phyloP scores from a whole-genome alignment of 2,797 vertebrate genomes.

The Siniperca undulata region DNA sequence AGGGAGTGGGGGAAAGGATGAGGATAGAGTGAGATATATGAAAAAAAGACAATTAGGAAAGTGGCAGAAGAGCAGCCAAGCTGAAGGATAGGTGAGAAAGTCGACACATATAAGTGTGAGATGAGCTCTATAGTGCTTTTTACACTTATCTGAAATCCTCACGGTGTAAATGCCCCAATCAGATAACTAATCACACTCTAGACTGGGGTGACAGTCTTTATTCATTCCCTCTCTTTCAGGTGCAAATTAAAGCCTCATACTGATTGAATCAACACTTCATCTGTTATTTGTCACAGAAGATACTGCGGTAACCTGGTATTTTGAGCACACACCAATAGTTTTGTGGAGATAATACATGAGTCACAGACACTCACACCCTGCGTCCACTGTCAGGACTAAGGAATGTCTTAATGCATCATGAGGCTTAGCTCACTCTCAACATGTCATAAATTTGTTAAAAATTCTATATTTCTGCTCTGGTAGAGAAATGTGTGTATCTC shows the following conservation, averaged over 20 bases:
- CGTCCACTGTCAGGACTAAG: slow-evolving; percentile 58
- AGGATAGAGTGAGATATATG: slow-evolving; percentile 13
- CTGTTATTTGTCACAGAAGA: slow-evolving; percentile 1
- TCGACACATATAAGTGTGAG: slow-evolving; percentile 45
- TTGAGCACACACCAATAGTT: slow-evolving; percentile 28
- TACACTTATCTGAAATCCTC: slow-evolving; percentile 46
- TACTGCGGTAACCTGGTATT: slow-evolving; percentile 1
- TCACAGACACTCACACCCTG: slow-evolving; percentile 53
- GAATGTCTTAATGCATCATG: slow-evolving; percentile 61
- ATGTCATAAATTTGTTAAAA: slow-evolving; percentile 34
- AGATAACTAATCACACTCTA: slow-evolving; percentile 54
- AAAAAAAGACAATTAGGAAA: slow-evolving; percentile 47
- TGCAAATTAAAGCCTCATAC: slow-evolving; percentile 68
- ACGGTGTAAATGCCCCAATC: slow-evolving; percentile 38
- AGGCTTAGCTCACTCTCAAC: slow-evolving; percentile 50
- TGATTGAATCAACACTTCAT: slow-evolving; percentile 53
- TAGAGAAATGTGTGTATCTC: slow-evolving; percentile 22
- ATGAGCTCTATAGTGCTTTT: slow-evolving; percentile 48
- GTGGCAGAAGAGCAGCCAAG: slow-evolving; percentile 35
- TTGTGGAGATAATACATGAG: slow-evolving; percentile 49
- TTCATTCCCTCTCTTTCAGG: slow-evolving; percentile 49
- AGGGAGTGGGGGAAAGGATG: slow-evolving; percentile 1
- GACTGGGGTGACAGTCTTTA: slow-evolving; percentile 32
- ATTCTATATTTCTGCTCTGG: slow-evolving; percentile 42
- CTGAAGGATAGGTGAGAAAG: slow-evolving; percentile 55